Evolutionary conservation across 2,888 invertebrate species (phyloP), one percentile per base, ranked within the genome.

Genomic region (Horisme vitalbata): DNA sequence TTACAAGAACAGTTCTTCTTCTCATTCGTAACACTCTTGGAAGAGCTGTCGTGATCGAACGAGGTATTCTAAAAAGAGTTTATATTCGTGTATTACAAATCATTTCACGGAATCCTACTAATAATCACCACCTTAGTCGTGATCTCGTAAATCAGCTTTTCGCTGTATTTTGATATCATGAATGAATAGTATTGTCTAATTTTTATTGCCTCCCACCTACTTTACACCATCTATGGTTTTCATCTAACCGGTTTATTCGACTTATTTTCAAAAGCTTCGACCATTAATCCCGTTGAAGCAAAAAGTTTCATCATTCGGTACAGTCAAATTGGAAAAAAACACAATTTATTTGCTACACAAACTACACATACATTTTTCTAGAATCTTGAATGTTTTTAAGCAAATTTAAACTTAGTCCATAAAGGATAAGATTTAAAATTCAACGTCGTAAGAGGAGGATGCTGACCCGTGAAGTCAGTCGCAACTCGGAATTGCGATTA

Each of bases 401-500:
- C 5, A 20, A n/a, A 59, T 36, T 53, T 31, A 11, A 41, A 47
- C 35, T 35, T 14, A 60, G 34, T 1, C 0, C 3, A 0, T 15
- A 0, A 0, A 0, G 0, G 0, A 27, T 53, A 58, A 33, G 44
- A 39, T 54, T 57, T 14, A 37, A 24, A 56, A 43, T 63, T 13
- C 21, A 39, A 9, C 7, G 26, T 12, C 33, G 8, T 9, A 8
- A 8, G 38, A 59, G 41, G 52, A 62, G 61, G 57, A 67, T 63
- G 55, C 59, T 64, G 64, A 64, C 65, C 62, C 57, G 55, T 53
- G 57, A 55, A 70, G 57, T 63, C 55, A 58, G 55, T 45, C 52
- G 59, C 63, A 61, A 65, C 47, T 36, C 34, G 57, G 65, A 63
- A 67, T 66, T 65, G 62, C 52, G 66, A 70, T 70, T 68, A 69